Evolutionary conservation across 1,140 invertebrate genomes (phyloP).

Genomic region (Rhyacophila brunnea): DNA sequence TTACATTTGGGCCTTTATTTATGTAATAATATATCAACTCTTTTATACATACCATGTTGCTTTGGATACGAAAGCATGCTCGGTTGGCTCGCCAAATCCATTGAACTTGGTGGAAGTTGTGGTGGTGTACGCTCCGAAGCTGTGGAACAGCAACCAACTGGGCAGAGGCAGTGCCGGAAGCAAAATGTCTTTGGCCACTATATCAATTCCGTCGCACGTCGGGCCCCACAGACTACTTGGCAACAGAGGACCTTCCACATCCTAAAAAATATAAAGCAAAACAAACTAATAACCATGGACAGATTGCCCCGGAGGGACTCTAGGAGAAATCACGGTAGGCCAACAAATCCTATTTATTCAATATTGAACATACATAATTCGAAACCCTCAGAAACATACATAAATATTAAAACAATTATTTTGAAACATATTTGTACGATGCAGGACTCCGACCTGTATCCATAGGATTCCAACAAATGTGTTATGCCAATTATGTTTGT

Average conservation of each 20-base stretch:
- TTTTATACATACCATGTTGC: conserved; percentile 39
- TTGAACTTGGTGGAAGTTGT: conserved; percentile 88
- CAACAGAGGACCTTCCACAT: conserved; percentile 18
- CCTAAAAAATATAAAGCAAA: too few relatives aligned
- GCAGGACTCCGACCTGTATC: too few relatives aligned
- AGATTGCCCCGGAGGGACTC: too few relatives aligned
- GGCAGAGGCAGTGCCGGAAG: conserved; percentile 77
- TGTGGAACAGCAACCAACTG: conserved; percentile 82
- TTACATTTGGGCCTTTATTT: too few relatives aligned
- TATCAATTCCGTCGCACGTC: conserved; percentile 91
- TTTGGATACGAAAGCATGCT: conserved; percentile 38
- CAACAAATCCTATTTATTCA: too few relatives aligned
- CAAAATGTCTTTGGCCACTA: conserved; percentile 66
- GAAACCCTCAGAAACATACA: not conserved
- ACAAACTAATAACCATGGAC: too few relatives aligned
- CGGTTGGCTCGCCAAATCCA: conserved; percentile 67
- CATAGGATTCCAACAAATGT: too few relatives aligned
- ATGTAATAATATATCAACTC: too few relatives aligned
- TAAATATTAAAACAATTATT: not conserved
- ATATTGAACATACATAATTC: too few relatives aligned
- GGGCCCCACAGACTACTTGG: conserved; percentile 85
- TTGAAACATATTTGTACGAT: too few relatives aligned
- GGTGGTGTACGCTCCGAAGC: conserved; percentile 94
- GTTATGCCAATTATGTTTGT: too few relatives aligned
- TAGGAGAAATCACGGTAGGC: too few relatives aligned